These are phyloP conservation scores for Anseranas semipalmata DNA, from an alignment of 2,113 vertebrate genomes.

Conservation along the genomic window DNA sequence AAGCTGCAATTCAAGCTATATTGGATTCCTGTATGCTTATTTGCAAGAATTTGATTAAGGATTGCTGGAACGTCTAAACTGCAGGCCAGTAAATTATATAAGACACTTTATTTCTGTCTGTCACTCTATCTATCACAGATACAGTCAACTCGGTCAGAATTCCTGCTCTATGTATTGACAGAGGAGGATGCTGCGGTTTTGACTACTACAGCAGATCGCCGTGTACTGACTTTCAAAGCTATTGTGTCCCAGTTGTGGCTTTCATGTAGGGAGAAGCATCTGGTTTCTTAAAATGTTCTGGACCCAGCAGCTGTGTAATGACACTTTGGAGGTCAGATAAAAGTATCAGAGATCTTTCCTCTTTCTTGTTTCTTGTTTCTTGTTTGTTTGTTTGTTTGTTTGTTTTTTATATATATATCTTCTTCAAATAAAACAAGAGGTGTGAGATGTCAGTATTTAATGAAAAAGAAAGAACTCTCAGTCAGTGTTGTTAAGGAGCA, in stretches of 20 bases:
- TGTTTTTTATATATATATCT: neutral
- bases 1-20: neutral
- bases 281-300: neutral
- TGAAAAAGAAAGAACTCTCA: neutral
- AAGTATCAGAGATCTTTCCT: neutral
- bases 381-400: neutral
- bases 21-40: neutral
- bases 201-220: neutral
- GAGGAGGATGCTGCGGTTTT: neutral
- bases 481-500: neutral
- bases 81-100: neutral
- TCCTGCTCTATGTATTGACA: neutral
- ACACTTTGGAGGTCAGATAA: neutral
- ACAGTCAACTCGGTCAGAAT: neutral
- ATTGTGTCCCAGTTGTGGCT: neutral
- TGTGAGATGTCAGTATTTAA: neutral
- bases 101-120: neutral
- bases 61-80: neutral
- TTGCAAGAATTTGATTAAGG: slow-evolving; percentile 5
- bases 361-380: neutral
- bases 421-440: neutral
- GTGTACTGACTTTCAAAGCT: neutral
- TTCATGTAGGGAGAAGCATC: neutral
- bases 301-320: neutral
- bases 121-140: neutral